These are phyloP conservation scores for Monomorium pharaonis DNA, from an alignment of 1,140 invertebrate genomes.

Conservation along the genomic window DNA sequence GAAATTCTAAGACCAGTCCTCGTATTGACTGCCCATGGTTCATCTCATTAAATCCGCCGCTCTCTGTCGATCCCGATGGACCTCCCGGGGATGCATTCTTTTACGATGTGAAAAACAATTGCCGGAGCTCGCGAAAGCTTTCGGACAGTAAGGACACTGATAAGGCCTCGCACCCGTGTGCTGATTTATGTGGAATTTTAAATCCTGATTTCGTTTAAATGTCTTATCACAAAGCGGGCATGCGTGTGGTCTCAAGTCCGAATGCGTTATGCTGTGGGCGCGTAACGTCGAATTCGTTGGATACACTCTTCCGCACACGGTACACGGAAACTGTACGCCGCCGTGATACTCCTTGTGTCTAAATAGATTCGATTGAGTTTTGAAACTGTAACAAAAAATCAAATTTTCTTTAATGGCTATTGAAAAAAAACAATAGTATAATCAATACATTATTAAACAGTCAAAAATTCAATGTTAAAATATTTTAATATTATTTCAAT, in stretches of 20 bases:
- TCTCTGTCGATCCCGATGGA: conserved; percentile 84
- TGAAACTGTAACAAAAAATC: conserved; percentile 87
- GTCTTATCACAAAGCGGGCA: conserved; percentile 91
- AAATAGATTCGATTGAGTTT: conserved; percentile 88
- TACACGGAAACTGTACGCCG: conserved; percentile 88
- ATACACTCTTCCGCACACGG: conserved; percentile 89
- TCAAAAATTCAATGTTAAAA: not conserved
- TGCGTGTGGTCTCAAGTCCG: conserved; percentile 89
- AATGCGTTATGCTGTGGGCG: conserved; percentile 90
- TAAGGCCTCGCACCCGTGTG: conserved; percentile 93
- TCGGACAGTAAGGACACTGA: conserved; percentile 92
- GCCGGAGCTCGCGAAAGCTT: conserved; percentile 92
- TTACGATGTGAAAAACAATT: conserved; percentile 91
- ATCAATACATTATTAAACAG: not conserved
- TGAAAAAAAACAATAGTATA: not conserved
- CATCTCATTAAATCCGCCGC: conserved; percentile 85
- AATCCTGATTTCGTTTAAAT: conserved; percentile 91
- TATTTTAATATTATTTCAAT: conserved; percentile 18
- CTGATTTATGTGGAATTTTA: conserved; percentile 92
- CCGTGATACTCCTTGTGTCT: conserved; percentile 89
- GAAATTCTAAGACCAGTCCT: conserved; percentile 76
- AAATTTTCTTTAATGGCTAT: conserved; percentile 7
- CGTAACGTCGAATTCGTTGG: conserved; percentile 89
- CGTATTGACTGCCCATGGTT: conserved; percentile 77
- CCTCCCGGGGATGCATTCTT: conserved; percentile 89